Conservation (phyloP, 64 coral and sea anemone genomes). For the Montipora efflorescens region DNA sequence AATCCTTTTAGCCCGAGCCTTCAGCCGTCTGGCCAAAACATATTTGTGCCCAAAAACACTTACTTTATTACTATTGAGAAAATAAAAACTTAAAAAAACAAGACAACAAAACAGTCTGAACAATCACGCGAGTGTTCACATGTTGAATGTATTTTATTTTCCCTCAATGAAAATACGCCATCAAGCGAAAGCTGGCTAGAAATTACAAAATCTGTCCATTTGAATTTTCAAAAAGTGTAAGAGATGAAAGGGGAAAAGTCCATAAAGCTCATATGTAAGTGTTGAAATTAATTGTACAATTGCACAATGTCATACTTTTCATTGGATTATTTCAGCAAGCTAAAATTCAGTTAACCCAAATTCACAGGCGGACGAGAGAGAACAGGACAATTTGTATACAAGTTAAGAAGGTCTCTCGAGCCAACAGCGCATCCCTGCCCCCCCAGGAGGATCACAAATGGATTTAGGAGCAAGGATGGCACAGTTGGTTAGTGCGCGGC, state of each 20-base stretch:
- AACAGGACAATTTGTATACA: no score
- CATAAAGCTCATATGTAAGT: background rate
- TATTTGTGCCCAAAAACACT: slow-evolving; percentile 32
- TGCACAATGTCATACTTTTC: background rate
- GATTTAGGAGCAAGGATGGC: no score
- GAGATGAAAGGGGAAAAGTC: background rate
- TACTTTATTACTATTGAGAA: slow-evolving; percentile 10
- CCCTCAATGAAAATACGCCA: background rate
- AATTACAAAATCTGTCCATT: background rate
- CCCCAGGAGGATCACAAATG: no score
- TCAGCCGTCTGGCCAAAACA: background rate
- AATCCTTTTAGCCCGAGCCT: slow-evolving; percentile 16
- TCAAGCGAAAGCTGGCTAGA: background rate
- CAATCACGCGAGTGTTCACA: background rate
- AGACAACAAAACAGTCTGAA: background rate
- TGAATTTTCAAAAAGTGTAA: background rate
- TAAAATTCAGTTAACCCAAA: no score
- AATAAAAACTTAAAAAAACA: background rate
- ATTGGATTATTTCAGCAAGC: no score
- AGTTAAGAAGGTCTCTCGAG: no score
- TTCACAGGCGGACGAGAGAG: no score
- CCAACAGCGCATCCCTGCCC: no score
- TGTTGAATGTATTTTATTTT: background rate
- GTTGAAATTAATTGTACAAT: background rate
- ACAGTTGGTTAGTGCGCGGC: no score